Percentiles rank a stretch among this genome's conserved stretches.
These are phyloP conservation scores for Carduelis carduelis DNA, from an alignment of 2,797 vertebrate species.

Conservation along the genomic window DNA sequence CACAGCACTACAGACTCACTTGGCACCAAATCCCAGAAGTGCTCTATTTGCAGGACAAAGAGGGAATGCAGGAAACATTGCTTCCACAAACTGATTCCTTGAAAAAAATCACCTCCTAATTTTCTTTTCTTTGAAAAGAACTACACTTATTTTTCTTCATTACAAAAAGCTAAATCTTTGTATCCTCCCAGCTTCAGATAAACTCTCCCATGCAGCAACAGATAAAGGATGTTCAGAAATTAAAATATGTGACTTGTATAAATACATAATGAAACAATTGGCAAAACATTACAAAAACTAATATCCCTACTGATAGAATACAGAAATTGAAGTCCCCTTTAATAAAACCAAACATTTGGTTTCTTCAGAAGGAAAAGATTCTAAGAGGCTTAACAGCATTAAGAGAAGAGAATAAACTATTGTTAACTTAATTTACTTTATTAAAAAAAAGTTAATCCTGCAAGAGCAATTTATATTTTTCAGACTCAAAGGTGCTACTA, in stretches of 20 bases:
- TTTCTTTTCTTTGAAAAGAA: background rate
- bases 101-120: background rate
- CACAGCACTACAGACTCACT: background rate
- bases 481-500: background rate
- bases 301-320: background rate
- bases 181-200: constrained; percentile 3
- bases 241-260: constrained; percentile 40
- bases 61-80: background rate
- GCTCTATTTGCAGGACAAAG: background rate
- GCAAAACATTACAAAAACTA: constrained; percentile 26
- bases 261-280: constrained; percentile 42
- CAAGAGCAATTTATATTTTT: constrained; percentile 15
- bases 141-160: constrained; percentile 17
- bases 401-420: constrained; percentile 27
- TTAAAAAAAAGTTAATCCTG: constrained; percentile 24
- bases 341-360: constrained; percentile 24
- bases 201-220: background rate
- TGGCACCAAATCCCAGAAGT: background rate
- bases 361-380: background rate
- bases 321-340: background rate
- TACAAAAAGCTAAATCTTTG: background rate
- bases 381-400: constrained; percentile 25
- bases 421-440: constrained; percentile 31
- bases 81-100: background rate
- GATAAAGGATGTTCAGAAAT: constrained; percentile 34